These are phyloP conservation scores for Campoplex capitator DNA, from an alignment of 2,888 invertebrate species.

Conservation along the genomic window DNA sequence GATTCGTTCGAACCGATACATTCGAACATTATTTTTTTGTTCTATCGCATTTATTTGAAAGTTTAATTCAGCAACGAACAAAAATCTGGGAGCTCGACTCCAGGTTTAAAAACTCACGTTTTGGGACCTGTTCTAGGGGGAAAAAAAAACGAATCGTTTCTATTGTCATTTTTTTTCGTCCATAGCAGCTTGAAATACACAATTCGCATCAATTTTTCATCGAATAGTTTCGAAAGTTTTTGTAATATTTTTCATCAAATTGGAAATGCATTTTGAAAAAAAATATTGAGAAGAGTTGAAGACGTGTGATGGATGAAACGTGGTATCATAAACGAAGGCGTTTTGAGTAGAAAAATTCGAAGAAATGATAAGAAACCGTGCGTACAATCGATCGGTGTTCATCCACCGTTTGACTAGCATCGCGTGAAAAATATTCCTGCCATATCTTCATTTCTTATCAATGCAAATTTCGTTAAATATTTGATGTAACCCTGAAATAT, in stretches of 20 bases:
- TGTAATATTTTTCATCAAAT: not conserved
- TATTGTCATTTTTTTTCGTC: not conserved
- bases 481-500: conserved; percentile 16
- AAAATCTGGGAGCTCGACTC: no score
- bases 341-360: not conserved
- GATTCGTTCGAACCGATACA: not conserved
- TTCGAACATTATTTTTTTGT: not conserved
- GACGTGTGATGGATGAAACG: not conserved
- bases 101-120: no score
- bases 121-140: no score
- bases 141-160: not conserved
- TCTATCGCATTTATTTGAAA: not conserved
- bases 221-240: not conserved
- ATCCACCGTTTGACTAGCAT: not conserved
- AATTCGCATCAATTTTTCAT: not conserved
- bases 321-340: not conserved
- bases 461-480: conserved; percentile 11
- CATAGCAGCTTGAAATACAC: not conserved
- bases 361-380: not conserved
- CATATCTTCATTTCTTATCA: conserved; percentile 1
- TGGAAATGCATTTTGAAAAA: not conserved
- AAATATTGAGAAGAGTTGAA: not conserved
- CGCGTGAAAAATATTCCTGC: not conserved
- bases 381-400: not conserved
- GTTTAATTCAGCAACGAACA: not conserved